phyloP scores from a whole-genome alignment of 1,140 invertebrate species.

The Calliopsis andreniformis region DNA sequence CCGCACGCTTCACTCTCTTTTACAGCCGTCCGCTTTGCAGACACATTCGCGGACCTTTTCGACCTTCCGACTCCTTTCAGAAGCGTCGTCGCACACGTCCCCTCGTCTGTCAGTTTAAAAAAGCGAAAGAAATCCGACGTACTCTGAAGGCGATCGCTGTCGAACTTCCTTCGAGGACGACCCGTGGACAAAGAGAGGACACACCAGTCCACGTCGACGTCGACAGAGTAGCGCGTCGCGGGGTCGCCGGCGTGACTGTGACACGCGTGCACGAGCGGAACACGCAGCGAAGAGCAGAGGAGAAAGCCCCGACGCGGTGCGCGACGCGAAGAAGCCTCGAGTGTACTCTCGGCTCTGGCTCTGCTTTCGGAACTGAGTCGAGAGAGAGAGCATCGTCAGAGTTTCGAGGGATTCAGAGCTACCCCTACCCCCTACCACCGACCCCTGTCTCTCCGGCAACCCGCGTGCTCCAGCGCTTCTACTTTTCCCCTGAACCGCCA shows the following conservation, averaged over 20 bases:
- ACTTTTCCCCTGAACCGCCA: conserved; percentile 51
- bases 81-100: conserved; percentile 23
- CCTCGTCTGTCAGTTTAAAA: not conserved
- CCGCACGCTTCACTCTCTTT: conserved; percentile 53
- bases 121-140: not conserved
- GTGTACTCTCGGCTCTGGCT: conserved; percentile 62
- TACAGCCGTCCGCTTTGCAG: conserved; percentile 40
- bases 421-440: conserved; percentile 51
- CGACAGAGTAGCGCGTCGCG: not conserved
- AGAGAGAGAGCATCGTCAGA: conserved; percentile 66
- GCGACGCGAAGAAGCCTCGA: conserved; percentile 52
- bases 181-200: too few relatives aligned
- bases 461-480: conserved; percentile 43
- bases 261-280: conserved; percentile 5
- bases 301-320: conserved; percentile 29
- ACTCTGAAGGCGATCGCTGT: not conserved
- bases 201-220: not conserved
- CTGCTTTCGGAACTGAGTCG: conserved; percentile 72
- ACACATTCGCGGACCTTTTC: conserved; percentile 35
- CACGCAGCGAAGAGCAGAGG: conserved; percentile 33
- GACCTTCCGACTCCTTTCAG: conserved; percentile 21
- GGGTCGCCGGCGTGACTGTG: not conserved
- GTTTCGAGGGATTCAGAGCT: conserved; percentile 70
- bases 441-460: conserved; percentile 57
- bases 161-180: too few relatives aligned